Conservation (phyloP, 1,140 invertebrate species). For the Drosophila oshimai region DNA sequence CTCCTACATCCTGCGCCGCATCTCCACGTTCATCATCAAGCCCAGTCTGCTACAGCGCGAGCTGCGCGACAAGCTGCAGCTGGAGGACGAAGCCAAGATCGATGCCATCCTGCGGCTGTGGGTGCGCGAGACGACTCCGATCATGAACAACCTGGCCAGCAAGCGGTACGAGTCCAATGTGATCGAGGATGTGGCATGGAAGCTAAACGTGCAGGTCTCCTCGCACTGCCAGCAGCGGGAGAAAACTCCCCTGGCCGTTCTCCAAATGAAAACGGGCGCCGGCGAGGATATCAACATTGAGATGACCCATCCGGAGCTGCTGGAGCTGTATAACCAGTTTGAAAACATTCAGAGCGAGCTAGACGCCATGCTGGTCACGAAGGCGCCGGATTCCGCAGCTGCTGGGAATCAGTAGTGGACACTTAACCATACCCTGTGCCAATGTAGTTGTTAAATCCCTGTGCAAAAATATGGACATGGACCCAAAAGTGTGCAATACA, state of each 20-base stretch:
- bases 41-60: constrained; percentile 73
- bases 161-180: constrained; percentile 80
- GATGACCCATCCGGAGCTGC: constrained; percentile 76
- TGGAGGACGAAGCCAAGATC: constrained; percentile 81
- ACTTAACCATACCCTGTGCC: constrained; percentile 3
- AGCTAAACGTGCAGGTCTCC: constrained; percentile 77
- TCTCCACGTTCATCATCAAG: constrained; percentile 81
- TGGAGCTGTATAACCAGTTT: constrained; percentile 79
- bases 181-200: constrained; percentile 79
- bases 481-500: constrained; percentile 29
- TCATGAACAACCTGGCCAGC: constrained; percentile 74
- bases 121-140: constrained; percentile 77
- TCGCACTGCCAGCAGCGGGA: constrained; percentile 80
- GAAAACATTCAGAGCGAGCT: constrained; percentile 76
- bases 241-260: constrained; percentile 68
- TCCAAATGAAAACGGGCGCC: constrained; percentile 73
- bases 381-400: neutral
- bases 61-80: constrained; percentile 74
- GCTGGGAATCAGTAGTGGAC: neutral
- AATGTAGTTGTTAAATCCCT: constrained; percentile 1
- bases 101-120: constrained; percentile 79
- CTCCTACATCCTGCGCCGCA: constrained; percentile 79
- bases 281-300: constrained; percentile 79
- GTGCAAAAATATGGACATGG: constrained; percentile 17
- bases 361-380: constrained; percentile 71